phyloP scores from a whole-genome alignment of 2,888 invertebrate species.

The Nematopogon swammerdamellus region DNA sequence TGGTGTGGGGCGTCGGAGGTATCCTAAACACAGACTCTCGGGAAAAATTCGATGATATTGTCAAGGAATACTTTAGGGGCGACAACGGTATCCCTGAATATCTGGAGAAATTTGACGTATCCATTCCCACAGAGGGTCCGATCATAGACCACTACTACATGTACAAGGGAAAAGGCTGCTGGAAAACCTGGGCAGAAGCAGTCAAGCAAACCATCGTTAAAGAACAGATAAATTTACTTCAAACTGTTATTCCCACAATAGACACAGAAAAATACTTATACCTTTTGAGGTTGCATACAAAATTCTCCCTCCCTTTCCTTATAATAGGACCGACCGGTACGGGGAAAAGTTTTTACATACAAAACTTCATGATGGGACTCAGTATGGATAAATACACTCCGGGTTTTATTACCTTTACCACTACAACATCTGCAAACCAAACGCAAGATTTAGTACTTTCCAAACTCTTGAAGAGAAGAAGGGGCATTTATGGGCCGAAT shows the following conservation, averaged over 20 bases:
- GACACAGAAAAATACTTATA: conserved; percentile 80
- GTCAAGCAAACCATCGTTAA: conserved; percentile 53
- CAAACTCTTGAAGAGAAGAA: conserved; percentile 65
- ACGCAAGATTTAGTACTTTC: conserved; percentile 76
- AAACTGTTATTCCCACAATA: conserved; percentile 78
- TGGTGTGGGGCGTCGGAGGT: conserved; percentile 85
- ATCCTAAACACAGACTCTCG: conserved; percentile 72
- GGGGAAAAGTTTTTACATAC: conserved; percentile 80
- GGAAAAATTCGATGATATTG: conserved; percentile 61
- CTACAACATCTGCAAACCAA: conserved; percentile 77
- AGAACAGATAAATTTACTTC: conserved; percentile 63
- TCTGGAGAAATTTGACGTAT: conserved; percentile 69
- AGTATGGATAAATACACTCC: conserved; percentile 69
- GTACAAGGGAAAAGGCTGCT: conserved; percentile 78
- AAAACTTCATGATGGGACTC: conserved; percentile 67
- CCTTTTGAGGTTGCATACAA: conserved; percentile 73
- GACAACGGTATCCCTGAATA: conserved; percentile 33
- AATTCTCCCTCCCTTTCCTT: conserved; percentile 63
- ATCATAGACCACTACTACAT: conserved; percentile 81
- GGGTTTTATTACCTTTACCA: conserved; percentile 79
- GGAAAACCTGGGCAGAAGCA: conserved; percentile 84
- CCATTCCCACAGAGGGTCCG: conserved; percentile 72
- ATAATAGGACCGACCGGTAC: conserved; percentile 84
- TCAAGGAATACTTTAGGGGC: conserved; percentile 49
- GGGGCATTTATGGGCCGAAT: conserved; percentile 74